These are phyloP conservation scores for Pipistrellus kuhlii DNA, from an alignment of 2,797 vertebrate genomes.

Conservation along the genomic window DNA sequence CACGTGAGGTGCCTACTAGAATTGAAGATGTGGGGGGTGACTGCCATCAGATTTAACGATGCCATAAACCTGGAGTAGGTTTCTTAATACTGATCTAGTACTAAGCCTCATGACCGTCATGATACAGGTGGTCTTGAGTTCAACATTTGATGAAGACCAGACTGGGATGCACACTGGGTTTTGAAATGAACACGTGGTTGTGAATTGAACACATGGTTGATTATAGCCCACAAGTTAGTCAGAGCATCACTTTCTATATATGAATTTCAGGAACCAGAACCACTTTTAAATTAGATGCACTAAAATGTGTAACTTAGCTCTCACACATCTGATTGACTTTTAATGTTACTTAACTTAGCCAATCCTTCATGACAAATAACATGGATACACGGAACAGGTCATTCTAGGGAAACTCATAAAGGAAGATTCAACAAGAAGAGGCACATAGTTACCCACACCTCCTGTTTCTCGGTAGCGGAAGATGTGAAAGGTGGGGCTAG, in stretches of 20 bases:
- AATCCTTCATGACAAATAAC: too few species aligned
- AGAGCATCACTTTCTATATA: neutral
- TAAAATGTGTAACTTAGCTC: neutral
- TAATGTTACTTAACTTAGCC: too few species aligned
- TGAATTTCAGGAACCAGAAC: neutral
- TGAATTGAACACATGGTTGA: neutral
- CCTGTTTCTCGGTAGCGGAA: too few species aligned
- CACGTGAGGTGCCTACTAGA: neutral
- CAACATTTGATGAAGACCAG: neutral
- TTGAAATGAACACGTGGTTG: neutral
- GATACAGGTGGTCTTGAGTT: neutral
- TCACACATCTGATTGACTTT: neutral
- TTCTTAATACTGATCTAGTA: neutral
- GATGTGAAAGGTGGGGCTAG: neutral
- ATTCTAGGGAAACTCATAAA: too few species aligned
- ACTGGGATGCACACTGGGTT: neutral
- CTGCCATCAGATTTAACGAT: neutral
- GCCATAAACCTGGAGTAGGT: fast-evolving
- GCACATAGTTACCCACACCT: too few species aligned
- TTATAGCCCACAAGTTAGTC: neutral
- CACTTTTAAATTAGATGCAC: neutral
- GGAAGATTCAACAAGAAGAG: too few species aligned
- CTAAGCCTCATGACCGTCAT: neutral
- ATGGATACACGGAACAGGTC: too few species aligned
- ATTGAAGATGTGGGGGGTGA: neutral